These are phyloP conservation scores for Oxyteleia sp. DNA, from an alignment of 2,888 invertebrate genomes.

Conservation along the genomic window DNA sequence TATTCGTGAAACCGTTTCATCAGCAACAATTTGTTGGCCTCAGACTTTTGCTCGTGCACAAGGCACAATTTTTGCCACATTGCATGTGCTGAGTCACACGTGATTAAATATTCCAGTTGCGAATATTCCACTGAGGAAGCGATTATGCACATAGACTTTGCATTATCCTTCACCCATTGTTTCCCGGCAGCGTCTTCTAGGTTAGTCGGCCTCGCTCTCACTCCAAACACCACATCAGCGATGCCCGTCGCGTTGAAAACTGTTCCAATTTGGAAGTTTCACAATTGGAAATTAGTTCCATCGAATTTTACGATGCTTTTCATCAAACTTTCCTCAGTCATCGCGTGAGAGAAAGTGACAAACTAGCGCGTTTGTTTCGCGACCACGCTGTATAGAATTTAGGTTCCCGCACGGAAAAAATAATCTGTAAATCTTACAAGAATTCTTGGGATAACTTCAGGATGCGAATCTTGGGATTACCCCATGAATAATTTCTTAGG, in stretches of 20 bases:
- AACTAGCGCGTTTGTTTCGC: no score
- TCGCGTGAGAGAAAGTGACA: no score
- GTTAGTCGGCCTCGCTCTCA: conserved; percentile 46
- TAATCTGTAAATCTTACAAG: no score
- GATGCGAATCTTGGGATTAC: no score
- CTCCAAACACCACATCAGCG: no score
- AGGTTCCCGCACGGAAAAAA: no score
- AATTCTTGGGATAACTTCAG: no score
- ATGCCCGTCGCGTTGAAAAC: conserved; percentile 69
- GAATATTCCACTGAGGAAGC: background rate
- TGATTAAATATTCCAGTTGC: conserved; percentile 70
- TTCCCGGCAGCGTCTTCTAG: conserved; percentile 22
- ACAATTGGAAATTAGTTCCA: conserved; percentile 75
- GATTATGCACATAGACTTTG: conserved; percentile 56
- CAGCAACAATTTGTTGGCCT: conserved; percentile 40
- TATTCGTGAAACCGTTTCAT: conserved; percentile 65
- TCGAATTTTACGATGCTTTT: no score
- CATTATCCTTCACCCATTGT: conserved; percentile 64
- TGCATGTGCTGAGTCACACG: conserved; percentile 54
- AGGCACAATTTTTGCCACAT: conserved; percentile 71
- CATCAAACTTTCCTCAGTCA: no score
- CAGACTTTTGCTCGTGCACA: conserved; percentile 49
- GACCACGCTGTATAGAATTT: no score
- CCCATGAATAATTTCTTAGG: no score
- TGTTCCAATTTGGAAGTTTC: no score